A percentile compares a stretch with the other conserved stretches of the same genome.
Evolutionary conservation across 2,888 invertebrate genomes (phyloP).

Genomic region (Syritta pipiens): DNA sequence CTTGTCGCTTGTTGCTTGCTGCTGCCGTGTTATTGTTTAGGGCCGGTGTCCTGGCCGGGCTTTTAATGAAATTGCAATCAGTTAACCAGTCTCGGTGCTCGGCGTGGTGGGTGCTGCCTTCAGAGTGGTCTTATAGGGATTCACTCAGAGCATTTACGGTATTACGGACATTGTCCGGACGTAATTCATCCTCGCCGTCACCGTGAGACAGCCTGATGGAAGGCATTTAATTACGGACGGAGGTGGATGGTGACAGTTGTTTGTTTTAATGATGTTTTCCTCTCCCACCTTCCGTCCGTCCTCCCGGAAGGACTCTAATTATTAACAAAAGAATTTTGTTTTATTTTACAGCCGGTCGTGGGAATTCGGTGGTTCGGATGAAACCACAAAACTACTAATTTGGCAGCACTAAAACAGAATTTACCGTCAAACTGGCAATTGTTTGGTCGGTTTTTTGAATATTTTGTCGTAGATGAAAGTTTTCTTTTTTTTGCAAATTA

Average conservation of each 20-base stretch:
- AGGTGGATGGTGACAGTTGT: conserved; percentile 5
- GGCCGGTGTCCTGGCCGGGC: conserved; percentile 1
- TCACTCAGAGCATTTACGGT: conserved; percentile 28
- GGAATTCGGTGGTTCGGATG: too few species aligned
- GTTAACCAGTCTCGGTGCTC: conserved; percentile 14
- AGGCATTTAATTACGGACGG: conserved; percentile 42
- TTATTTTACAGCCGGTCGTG: neutral
- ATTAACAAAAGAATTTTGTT: conserved; percentile 4
- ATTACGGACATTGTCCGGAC: conserved; percentile 28
- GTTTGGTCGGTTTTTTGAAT: neutral
- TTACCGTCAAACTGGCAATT: too few species aligned
- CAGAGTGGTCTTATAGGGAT: conserved; percentile 16
- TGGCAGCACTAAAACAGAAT: too few species aligned
- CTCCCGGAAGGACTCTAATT: conserved; percentile 27
- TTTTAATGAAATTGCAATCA: conserved; percentile 62
- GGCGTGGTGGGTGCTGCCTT: neutral
- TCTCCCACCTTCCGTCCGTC: neutral
- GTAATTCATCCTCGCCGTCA: conserved; percentile 30
- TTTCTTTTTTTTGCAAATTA: too few species aligned
- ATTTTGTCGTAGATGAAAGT: too few species aligned
- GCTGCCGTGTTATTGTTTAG: conserved; percentile 24
- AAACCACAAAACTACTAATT: too few species aligned
- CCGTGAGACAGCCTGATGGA: conserved; percentile 16
- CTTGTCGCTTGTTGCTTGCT: too few species aligned
- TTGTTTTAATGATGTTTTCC: conserved; percentile 9